A percentile compares a stretch with the other conserved stretches of the same genome.
Evolutionary conservation across 2,113 vertebrate species (phyloP).

Genomic region (Apteryx mantelli): DNA sequence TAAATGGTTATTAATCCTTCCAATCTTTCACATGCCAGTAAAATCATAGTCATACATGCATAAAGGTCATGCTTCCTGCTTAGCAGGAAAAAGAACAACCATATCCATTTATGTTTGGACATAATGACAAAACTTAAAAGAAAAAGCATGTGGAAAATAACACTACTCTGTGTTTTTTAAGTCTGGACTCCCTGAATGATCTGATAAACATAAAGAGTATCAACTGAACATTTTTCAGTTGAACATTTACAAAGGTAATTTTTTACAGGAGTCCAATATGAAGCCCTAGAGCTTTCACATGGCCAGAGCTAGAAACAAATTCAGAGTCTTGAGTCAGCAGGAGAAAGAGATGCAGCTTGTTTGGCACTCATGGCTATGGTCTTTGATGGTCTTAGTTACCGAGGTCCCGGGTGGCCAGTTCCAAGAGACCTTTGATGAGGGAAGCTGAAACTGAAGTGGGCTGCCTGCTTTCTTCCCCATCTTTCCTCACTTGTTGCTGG

Average conservation of each 20-base stretch:
- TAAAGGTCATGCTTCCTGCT: background rate
- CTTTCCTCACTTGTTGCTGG: background rate
- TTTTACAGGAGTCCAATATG: background rate
- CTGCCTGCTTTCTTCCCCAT: background rate
- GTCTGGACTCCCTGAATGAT: background rate
- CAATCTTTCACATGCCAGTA: background rate
- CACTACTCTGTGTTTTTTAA: background rate
- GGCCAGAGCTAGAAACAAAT: background rate
- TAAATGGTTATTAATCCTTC: background rate
- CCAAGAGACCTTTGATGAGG: background rate
- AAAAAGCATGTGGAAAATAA: no score
- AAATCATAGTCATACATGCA: background rate
- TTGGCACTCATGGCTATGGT: background rate
- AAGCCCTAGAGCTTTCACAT: background rate
- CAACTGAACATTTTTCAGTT: background rate
- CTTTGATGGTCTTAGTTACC: background rate
- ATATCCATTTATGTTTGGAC: background rate
- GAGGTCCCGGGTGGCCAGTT: background rate
- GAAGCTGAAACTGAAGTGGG: background rate
- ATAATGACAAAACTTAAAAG: background rate
- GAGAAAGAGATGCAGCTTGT: background rate
- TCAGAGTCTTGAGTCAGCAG: background rate
- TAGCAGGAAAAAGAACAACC: background rate
- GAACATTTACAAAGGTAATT: no score
- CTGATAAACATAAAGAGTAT: background rate